Base-by-base conservation (phyloP, 2,797 vertebrate species). In the Scleropages formosus region DNA sequence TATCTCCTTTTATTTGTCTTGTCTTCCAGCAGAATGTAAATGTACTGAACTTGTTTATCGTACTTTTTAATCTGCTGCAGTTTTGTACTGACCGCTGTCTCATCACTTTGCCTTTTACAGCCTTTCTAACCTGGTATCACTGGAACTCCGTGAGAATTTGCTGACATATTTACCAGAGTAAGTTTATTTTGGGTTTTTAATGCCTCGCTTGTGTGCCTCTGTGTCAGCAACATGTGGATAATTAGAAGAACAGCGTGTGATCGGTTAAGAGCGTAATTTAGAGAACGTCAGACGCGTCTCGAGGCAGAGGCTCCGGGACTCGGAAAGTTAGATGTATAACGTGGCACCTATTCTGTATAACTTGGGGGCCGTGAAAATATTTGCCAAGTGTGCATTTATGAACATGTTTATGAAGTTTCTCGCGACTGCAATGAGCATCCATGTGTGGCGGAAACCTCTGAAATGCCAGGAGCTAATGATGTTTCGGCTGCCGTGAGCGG, bases 61-160 rank as follows among this genome's bases (percentile, higher is more conserved):
- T n/a, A n/a, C n/a, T n/a, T n/a, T n/a, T n/a, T n/a, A n/a, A n/a
- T n/a, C n/a, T n/a, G n/a, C n/a, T n/a, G n/a, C 2, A 39, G 31
- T 39, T 39, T 39, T 66, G 27, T 64, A 73, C 64, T 15, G 60
- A 56, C 22, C 13, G 22, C 39, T 67, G 1, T 56, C 18, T 1
- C 49, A 26, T 8, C n/a, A 18, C 31, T 53, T 76, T 74, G 75
- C 18, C 86, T 75, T 77, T 93, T 92, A 73, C 80, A 98, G 97
- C 88, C 94, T 99, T 82, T 92, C 89, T 88, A 96, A 98, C 91
- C 93, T 99, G 93, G 90, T 92, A 80, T 97, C 98, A 79, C 92
- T 99, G 91, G 98, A 99, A 89, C 91, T 99, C 79, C 88, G 98
- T 93, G 98, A 99, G 89, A 99, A 99, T 86, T 80, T 96, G 82